These are phyloP conservation scores for Graptemys geographica DNA, from an alignment of 2,797 vertebrate species.

Conservation along the genomic window DNA sequence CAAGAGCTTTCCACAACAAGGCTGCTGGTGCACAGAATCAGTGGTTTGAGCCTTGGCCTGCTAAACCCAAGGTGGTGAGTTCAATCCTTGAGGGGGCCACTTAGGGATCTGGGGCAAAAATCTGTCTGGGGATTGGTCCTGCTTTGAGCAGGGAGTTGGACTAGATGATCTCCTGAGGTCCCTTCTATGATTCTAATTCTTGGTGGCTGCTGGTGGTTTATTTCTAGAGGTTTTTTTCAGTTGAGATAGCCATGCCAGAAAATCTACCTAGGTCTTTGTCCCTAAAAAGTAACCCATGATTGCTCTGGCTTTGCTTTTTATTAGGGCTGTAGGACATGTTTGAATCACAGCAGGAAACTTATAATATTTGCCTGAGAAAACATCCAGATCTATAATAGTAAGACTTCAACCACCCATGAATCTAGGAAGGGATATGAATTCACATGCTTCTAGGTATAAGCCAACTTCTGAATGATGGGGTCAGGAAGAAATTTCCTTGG, in stretches of 20 bases:
- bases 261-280: neutral
- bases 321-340: neutral
- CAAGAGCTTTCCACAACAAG: neutral
- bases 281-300: fast-evolving
- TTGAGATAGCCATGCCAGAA: fast-evolving
- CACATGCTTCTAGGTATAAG: neutral
- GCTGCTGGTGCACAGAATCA: neutral
- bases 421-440: neutral
- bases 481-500: neutral
- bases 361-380: neutral
- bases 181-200: no score
- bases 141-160: no score
- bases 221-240: neutral
- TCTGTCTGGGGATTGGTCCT: no score
- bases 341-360: neutral
- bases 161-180: no score
- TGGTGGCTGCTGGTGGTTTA: neutral
- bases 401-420: neutral
- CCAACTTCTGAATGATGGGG: neutral
- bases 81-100: no score
- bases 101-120: no score
- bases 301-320: neutral
- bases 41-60: no score
- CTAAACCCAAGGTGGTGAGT: no score
- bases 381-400: neutral